Conservation (phyloP, 2,113 vertebrate genomes). For the Bettongia penicillata region DNA sequence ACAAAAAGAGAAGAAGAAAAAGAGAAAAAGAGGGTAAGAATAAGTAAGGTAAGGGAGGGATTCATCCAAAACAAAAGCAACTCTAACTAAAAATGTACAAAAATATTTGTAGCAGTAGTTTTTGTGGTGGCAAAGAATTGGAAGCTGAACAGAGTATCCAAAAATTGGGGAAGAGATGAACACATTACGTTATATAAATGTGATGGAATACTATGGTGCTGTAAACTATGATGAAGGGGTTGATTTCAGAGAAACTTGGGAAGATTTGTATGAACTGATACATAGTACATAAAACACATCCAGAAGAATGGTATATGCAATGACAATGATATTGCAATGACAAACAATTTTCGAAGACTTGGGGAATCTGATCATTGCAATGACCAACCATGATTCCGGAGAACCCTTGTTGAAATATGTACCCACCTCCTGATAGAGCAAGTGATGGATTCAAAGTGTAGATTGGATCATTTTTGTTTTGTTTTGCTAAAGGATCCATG, state of each 20-base stretch:
- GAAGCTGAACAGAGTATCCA: neutral
- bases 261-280: neutral
- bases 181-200: neutral
- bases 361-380: neutral
- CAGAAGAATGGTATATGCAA: neutral
- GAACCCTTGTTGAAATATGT: neutral
- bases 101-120: neutral
- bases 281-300: neutral
- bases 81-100: neutral
- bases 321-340: neutral
- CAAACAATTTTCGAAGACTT: neutral
- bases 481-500: neutral
- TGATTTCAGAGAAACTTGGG: neutral
- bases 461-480: neutral
- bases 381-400: neutral
- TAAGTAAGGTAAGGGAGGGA: neutral
- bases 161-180: neutral
- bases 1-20: neutral
- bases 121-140: neutral
- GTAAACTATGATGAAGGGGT: neutral
- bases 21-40: neutral
- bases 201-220: neutral
- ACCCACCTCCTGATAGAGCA: neutral
- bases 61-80: neutral
- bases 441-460: neutral